Evolutionary conservation across 2,888 invertebrate species (phyloP).

Genomic region (Suillia variegata): DNA sequence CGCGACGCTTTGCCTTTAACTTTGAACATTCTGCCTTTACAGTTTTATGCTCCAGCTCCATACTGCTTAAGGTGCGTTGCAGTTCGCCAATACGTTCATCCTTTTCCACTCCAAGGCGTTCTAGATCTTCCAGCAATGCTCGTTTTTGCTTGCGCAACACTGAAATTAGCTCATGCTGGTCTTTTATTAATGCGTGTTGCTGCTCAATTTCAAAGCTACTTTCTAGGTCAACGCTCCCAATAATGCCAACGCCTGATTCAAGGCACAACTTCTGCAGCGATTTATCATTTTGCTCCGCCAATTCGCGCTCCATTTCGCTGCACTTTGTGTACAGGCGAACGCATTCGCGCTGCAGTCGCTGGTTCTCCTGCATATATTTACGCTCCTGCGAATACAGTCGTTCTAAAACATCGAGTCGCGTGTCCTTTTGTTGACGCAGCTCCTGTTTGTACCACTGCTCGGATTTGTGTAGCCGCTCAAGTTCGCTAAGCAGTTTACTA

Average conservation of each 20-base stretch:
- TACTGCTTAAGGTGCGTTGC: constrained; percentile 43
- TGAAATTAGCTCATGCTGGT: constrained; percentile 51
- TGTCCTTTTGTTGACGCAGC: constrained; percentile 49
- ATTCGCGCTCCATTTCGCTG: constrained; percentile 41
- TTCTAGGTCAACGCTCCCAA: background rate
- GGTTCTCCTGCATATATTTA: constrained; percentile 56
- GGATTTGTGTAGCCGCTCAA: constrained; percentile 54
- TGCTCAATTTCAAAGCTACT: constrained; percentile 45
- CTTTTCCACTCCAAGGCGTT: constrained; percentile 43
- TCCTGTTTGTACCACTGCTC: constrained; percentile 60
- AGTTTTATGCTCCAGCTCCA: constrained; percentile 53
- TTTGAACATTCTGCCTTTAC: constrained; percentile 51
- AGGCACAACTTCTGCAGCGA: constrained; percentile 8
- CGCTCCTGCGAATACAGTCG: constrained; percentile 56
- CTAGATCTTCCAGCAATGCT: constrained; percentile 47
- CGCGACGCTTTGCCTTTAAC: constrained; percentile 41
- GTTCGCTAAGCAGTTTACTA: constrained; percentile 49
- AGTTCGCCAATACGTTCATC: constrained; percentile 47
- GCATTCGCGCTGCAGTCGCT: constrained; percentile 52
- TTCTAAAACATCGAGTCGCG: constrained; percentile 52
- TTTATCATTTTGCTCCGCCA: constrained; percentile 32
- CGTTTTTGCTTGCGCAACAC: constrained; percentile 56
- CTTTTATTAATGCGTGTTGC: constrained; percentile 41
- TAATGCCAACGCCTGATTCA: background rate
- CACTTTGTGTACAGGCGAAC: constrained; percentile 46